Conservation (phyloP, 2,113 vertebrate species). For the Mus pahari region DNA sequence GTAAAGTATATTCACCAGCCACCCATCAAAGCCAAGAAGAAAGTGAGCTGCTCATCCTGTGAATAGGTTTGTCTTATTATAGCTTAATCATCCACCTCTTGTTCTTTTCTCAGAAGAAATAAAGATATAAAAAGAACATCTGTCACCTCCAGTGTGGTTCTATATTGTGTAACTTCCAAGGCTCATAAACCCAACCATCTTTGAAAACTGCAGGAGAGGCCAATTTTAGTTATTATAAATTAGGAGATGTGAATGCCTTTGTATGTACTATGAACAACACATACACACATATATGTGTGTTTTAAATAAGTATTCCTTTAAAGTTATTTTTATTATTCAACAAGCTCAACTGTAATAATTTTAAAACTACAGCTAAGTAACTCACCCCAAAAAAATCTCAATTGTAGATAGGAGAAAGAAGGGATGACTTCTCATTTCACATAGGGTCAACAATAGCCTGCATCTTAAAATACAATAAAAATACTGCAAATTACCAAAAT, state of each 20-base stretch:
- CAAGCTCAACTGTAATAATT: background rate
- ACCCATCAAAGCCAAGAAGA: background rate
- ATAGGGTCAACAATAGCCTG: background rate
- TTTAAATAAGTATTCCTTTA: background rate
- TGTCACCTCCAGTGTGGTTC: background rate
- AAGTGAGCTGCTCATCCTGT: background rate
- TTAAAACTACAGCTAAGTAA: background rate
- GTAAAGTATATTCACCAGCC: background rate
- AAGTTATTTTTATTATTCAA: background rate
- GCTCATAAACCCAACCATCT: background rate
- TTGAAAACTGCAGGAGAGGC: background rate
- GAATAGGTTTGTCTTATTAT: background rate
- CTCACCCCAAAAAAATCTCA: background rate
- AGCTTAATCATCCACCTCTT: background rate
- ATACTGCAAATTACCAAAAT: background rate
- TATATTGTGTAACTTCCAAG: background rate
- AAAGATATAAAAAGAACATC: background rate
- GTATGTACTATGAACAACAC: background rate
- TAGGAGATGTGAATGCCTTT: background rate
- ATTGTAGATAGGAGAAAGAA: constrained; percentile 7
- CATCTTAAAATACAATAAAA: background rate
- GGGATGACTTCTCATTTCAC: background rate
- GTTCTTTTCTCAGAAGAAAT: background rate
- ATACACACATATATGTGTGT: background rate
- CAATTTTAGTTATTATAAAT: background rate